Evolutionary conservation across 2,113 vertebrate genomes (phyloP), one percentile per base, ranked within the genome.

Genomic region (Rhynchomys soricoides): DNA sequence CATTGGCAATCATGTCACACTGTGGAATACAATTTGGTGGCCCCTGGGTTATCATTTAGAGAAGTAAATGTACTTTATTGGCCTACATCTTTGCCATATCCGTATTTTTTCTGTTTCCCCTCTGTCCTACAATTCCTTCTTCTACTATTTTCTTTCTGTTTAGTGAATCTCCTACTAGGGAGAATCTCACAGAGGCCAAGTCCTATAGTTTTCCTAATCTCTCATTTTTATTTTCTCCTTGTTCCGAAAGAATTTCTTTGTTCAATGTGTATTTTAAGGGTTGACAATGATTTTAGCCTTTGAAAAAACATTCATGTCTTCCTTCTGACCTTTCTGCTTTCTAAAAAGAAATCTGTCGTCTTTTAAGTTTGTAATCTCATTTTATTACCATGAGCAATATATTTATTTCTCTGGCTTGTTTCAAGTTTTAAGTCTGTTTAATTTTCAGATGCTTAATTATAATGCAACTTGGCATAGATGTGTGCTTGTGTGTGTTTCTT

Each of bases 361-460:
- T 55, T 77, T 57, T 89, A 45, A 85, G 57, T 3, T 37, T 24
- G 74, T 79, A 24, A 45, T 8, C 40, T 79, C 12, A 31, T 64
- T 85, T 85, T 85, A 85, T 85, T 85, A 64, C 57, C 15, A 26
- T 48, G 52, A 8, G 29, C 81, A 93, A 70, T 87, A 92, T 45
- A 50, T 87, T 87, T 11, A 78, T 83, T 79, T 50, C 50, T 91
- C 34, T 93, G 22, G 43, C 71, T 75, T 37, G 22, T 88, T 89
- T 96, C 45, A 88, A 78, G 29, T 45, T 94, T 94, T 91, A 92
- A 37, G 31, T 52, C 71, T 83, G 45, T 37, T 90, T 79, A 87
- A 26, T 86, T 91, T 91, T 91, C 26, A 50, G 45, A 78, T 52
- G 16, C 10, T 90, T 66, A 92, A 64, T 90, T 75, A 55, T 50